A percentile compares a stretch with the other conserved stretches of the same genome.
These are phyloP conservation scores for Schmidtea mediterranea DNA, from an alignment of 1,140 invertebrate genomes.

Conservation along the genomic window DNA sequence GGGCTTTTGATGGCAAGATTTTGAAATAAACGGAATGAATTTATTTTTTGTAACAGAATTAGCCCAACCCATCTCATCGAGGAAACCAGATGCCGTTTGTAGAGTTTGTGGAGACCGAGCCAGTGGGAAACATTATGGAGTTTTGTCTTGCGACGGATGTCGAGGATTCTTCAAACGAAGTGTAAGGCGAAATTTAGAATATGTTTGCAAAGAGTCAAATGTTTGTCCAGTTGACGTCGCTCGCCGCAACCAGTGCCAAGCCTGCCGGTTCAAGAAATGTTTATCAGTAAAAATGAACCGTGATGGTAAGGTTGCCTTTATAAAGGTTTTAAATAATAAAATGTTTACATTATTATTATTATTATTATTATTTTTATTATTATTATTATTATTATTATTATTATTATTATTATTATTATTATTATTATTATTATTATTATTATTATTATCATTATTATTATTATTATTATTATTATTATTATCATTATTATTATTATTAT, in stretches of 20 bases:
- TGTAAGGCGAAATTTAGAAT: conserved; percentile 55
- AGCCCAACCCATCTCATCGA: not conserved
- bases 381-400: conserved; percentile 1
- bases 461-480: no score
- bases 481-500: no score
- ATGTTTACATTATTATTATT: not conserved
- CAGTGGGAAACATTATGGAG: conserved; percentile 26
- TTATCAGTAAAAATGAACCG: conserved; percentile 72
- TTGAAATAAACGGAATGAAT: no score
- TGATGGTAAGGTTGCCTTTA: conserved; percentile 43
- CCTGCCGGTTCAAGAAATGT: conserved; percentile 69
- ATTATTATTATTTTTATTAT: conserved; percentile 2
- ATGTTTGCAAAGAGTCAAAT: conserved; percentile 66
- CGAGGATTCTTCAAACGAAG: conserved; percentile 68
- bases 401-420: not conserved
- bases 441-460: no score
- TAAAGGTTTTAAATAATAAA: not conserved
- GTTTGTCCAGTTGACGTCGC: conserved; percentile 65
- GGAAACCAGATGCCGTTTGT: conserved; percentile 35
- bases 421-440: not conserved
- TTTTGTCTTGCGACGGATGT: conserved; percentile 33
- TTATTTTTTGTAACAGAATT: no score
- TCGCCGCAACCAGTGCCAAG: conserved; percentile 69
- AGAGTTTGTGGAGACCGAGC: conserved; percentile 27
- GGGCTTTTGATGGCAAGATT: no score